A percentile compares a stretch with the other conserved stretches of the same genome.
Evolutionary conservation across 1,140 invertebrate genomes (phyloP).

Genomic region (Drosophila rhopaloa): DNA sequence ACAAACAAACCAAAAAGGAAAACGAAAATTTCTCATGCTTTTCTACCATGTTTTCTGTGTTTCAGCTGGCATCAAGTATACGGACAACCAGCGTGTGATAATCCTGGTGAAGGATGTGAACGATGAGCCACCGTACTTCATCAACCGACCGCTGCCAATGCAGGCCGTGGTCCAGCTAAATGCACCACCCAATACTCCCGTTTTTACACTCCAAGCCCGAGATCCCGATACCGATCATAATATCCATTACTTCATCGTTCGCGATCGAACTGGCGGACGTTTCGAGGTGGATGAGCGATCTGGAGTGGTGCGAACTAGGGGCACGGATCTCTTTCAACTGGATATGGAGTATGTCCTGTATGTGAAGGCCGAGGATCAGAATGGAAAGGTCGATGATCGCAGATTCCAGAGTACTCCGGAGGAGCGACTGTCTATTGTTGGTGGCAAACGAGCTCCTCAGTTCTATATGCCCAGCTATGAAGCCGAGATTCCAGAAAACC

Average conservation of each 20-base stretch:
- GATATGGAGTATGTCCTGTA: conserved; percentile 98
- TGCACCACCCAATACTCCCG: conserved; percentile 96
- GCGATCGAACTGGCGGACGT: conserved; percentile 91
- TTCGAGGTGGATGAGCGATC: conserved; percentile 97
- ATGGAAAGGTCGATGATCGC: conserved; percentile 94
- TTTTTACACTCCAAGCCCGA: conserved; percentile 97
- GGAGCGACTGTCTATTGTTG: conserved; percentile 95
- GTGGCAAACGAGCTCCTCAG: conserved; percentile 96
- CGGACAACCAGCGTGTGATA: conserved; percentile 97
- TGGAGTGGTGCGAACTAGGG: conserved; percentile 95
- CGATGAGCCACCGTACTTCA: conserved; percentile 97
- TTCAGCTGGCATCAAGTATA: conserved; percentile 86
- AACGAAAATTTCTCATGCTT: conserved; percentile 30
- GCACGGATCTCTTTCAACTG: conserved; percentile 95
- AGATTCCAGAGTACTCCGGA: conserved; percentile 96
- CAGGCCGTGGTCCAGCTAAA: conserved; percentile 97
- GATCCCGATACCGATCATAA: conserved; percentile 97
- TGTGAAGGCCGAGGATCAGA: conserved; percentile 97
- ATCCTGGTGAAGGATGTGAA: conserved; percentile 98
- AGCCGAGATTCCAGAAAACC: conserved; percentile 97
- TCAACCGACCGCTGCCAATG: conserved; percentile 97
- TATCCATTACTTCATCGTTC: conserved; percentile 97
- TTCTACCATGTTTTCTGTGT: conserved; percentile 22
- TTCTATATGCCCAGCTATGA: conserved; percentile 97
- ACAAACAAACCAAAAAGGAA: conserved; percentile 16